phyloP scores from a whole-genome alignment of 2,797 vertebrate genomes.

The Cyprinodon diabolis region DNA sequence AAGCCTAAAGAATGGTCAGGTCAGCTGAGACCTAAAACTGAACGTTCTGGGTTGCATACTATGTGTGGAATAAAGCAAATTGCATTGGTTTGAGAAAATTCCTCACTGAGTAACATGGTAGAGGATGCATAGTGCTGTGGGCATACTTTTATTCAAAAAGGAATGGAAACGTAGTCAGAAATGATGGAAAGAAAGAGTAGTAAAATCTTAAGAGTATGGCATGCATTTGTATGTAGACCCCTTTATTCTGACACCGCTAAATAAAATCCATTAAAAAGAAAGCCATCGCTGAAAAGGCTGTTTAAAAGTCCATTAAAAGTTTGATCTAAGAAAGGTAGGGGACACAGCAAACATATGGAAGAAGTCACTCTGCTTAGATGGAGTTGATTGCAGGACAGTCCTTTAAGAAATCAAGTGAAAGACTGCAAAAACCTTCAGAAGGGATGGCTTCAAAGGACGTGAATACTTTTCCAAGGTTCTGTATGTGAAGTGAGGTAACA shows the following conservation, averaged over 20 bases:
- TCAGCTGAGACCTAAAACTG: neutral
- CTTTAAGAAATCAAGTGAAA: too few relatives aligned
- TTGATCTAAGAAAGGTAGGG: neutral
- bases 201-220: neutral
- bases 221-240: neutral
- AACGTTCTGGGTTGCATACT: neutral
- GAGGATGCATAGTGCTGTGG: neutral
- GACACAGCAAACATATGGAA: too few relatives aligned
- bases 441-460: neutral
- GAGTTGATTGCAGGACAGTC: too few relatives aligned
- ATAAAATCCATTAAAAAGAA: too few relatives aligned
- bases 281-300: neutral
- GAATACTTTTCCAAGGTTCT: neutral
- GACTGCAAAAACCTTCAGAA: too few relatives aligned
- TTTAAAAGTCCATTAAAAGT: neutral
- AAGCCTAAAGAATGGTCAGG: neutral
- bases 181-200: too few relatives aligned
- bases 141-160: neutral
- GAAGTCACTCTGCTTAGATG: too few relatives aligned
- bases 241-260: too few relatives aligned
- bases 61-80: neutral
- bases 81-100: neutral
- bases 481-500: slow-evolving; percentile 36
- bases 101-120: neutral
- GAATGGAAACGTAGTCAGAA: neutral